Evolutionary conservation across 2,113 vertebrate species (phyloP).

Genomic region (Aldabrachelys gigantea): DNA sequence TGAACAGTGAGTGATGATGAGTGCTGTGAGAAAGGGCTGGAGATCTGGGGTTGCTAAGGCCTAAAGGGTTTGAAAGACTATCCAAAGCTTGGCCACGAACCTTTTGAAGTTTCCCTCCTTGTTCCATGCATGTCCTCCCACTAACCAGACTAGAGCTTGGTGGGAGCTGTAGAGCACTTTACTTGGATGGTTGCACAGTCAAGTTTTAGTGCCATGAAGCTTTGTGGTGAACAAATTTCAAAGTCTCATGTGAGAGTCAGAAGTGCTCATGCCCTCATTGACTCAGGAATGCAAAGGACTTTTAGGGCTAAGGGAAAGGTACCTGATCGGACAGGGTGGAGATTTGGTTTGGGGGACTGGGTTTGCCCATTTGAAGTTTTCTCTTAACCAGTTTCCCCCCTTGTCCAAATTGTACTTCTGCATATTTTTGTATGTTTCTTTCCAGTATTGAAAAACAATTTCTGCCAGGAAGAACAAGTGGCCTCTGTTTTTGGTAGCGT

Average conservation of each 20-base stretch:
- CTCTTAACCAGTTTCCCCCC: background rate
- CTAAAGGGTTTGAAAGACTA: background rate
- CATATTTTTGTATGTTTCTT: background rate
- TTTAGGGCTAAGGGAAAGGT: background rate
- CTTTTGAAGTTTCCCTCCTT: background rate
- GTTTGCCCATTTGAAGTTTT: background rate
- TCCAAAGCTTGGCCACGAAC: background rate
- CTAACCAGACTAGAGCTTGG: background rate
- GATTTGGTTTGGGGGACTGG: background rate
- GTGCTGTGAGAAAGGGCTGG: constrained; percentile 16
- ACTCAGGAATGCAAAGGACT: background rate
- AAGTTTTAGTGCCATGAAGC: background rate
- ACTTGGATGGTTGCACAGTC: too few species aligned
- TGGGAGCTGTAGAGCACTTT: background rate
- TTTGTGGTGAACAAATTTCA: background rate
- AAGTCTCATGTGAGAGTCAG: background rate
- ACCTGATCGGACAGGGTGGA: background rate
- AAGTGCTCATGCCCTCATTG: background rate
- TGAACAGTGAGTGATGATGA: constrained; percentile 18
- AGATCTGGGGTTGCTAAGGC: background rate
- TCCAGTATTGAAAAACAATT: background rate
- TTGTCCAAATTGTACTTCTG: background rate
- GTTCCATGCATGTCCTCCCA: accelerated
- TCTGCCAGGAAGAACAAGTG: background rate
- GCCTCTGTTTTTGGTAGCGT: background rate